Evolutionary conservation across 2,888 invertebrate species (phyloP), one percentile per base, ranked within the genome.

Genomic region (Parnassius apollo): DNA sequence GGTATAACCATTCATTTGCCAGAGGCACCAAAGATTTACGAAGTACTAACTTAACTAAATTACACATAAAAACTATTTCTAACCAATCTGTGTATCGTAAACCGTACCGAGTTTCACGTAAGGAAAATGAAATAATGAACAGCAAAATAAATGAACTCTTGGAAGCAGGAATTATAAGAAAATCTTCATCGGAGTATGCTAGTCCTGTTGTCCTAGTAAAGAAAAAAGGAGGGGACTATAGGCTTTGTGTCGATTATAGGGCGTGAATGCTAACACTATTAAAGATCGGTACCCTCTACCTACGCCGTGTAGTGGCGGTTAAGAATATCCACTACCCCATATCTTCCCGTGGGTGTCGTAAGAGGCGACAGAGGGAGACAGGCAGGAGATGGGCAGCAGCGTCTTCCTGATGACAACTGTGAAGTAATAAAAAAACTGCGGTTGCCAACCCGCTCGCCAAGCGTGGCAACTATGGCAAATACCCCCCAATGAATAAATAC

Each of bases 81-180:
- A 22, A 22, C 22, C 22, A 22, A 1, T 2, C 2, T 7, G 57
- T 64, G 12, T 45, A 54, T 35, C 54, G 48, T 54, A 61, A 64
- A 35, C 61, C 61, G 22, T 64, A 58, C 45, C 52, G 64, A 25
- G 8, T 64, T 25, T 61, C 64, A 1, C 52, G 57, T 55, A 57
- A 58, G 44, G 64, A 64, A 51, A 64, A 54, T 49, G 60, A 57
- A 50, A 64, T 61, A 13, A 54, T 64, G 3, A 49, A 35, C 25
- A 2, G 25, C 25, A 25, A 7, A 45, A 50, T 49, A 64, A 54
- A 45, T 12, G 49, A 49, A 13, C 49, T 49, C 13, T 49, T n/a
- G n/a, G 2, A 49, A 12, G 49, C 49, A n/a, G 49, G 49, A 9
- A 49, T 49, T 12, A 49, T n/a, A 12, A 11, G 13, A n/a, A 13